Conservation (phyloP, 2,113 vertebrate species). For the Lagopus muta region DNA sequence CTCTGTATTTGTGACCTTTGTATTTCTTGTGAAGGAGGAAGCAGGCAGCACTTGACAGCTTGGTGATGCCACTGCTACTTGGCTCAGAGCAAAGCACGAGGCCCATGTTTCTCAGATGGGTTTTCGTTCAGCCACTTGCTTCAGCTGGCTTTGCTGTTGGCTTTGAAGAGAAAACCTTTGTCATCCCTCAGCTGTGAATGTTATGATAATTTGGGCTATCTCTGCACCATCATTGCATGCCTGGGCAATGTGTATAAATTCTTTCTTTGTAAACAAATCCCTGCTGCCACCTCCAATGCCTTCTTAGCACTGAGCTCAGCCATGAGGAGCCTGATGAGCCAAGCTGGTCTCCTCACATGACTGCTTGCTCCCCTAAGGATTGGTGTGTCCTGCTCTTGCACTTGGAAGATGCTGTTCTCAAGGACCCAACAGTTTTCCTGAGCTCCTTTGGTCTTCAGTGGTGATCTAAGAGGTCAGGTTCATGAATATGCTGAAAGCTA, state of each 20-base stretch:
- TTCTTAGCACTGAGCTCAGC: neutral
- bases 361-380: neutral
- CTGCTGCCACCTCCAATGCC: rapidly evolving
- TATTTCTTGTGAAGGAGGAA: neutral
- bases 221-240: neutral
- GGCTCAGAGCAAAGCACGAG: neutral
- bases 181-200: neutral
- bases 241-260: neutral
- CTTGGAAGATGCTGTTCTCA: neutral
- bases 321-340: neutral
- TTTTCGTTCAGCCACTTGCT: neutral
- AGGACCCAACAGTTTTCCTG: neutral
- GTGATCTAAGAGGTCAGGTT: neutral
- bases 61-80: neutral
- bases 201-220: neutral
- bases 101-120: neutral
- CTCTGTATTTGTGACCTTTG: neutral
- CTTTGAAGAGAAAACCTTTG: neutral
- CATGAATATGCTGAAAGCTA: neutral
- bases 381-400: rapidly evolving
- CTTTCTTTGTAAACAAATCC: neutral
- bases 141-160: neutral
- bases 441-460: neutral
- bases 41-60: neutral
- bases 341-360: neutral